Evolutionary conservation across 2,888 invertebrate genomes (phyloP).

Genomic region (Hemithea aestivaria): DNA sequence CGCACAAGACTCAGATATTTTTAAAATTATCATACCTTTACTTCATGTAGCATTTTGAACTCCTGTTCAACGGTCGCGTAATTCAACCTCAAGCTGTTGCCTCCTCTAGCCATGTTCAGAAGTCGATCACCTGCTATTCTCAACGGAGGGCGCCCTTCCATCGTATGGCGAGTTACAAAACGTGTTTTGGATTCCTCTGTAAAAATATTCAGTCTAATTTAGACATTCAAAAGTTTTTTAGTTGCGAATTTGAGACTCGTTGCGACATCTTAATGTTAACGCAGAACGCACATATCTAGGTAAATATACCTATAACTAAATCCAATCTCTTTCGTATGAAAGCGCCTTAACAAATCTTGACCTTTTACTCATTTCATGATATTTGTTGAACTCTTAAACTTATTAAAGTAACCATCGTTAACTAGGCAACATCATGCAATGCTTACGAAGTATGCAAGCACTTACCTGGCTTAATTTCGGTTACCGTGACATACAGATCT

Average conservation of each 20-base stretch:
- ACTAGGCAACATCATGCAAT: too few species aligned
- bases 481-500: constrained; percentile 80
- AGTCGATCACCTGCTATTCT: constrained; percentile 64
- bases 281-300: neutral
- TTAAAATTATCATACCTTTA: too few species aligned
- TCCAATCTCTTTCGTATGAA: too few species aligned
- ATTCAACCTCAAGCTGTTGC: constrained; percentile 76
- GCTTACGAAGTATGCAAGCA: constrained; percentile 3
- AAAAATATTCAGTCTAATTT: too few species aligned
- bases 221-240: too few species aligned
- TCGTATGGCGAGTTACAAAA: constrained; percentile 70
- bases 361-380: too few species aligned
- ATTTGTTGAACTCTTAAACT: too few species aligned
- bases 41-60: constrained; percentile 73
- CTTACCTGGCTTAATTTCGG: constrained; percentile 78
- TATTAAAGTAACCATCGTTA: too few species aligned
- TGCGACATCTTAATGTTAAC: too few species aligned
- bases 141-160: constrained; percentile 79
- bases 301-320: neutral
- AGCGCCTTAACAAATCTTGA: too few species aligned
- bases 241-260: too few species aligned
- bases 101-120: constrained; percentile 70
- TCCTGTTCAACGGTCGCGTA: constrained; percentile 62
- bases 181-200: constrained; percentile 61
- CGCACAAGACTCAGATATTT: too few species aligned